Conservation (phyloP, 2,888 invertebrate genomes). For the Laothoe populi region DNA sequence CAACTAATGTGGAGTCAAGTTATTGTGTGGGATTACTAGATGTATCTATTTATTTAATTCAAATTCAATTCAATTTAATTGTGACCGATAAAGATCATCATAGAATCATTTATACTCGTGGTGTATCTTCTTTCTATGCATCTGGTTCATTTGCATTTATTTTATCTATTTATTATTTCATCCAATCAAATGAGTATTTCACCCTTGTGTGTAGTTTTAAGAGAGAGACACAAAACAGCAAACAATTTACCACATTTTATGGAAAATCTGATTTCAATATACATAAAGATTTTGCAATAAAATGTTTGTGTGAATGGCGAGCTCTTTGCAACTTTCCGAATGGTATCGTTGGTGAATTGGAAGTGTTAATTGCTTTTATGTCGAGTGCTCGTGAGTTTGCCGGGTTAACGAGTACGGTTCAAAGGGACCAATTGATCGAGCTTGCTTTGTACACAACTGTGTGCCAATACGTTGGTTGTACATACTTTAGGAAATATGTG, state of each 20-base stretch:
- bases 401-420: constrained; percentile 42
- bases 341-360: constrained; percentile 9
- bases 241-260: background rate
- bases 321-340: constrained; percentile 9
- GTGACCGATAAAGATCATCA: no score
- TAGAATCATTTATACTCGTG: no score
- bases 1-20: no score
- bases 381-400: constrained; percentile 43
- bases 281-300: background rate
- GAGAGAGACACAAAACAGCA: no score
- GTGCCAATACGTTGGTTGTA: background rate
- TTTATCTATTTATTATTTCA: no score
- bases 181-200: no score
- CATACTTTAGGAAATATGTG: constrained; percentile 2
- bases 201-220: background rate
- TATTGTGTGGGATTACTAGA: no score
- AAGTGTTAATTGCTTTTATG: constrained; percentile 48
- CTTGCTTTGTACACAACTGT: constrained; percentile 27
- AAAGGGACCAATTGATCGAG: constrained; percentile 46
- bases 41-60: no score
- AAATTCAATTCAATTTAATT: no score
- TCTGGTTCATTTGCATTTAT: no score
- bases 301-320: background rate
- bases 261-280: background rate
- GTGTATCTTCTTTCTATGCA: no score